phyloP scores from a whole-genome alignment of 2,888 invertebrate species.

The Metallyticus violacea region DNA sequence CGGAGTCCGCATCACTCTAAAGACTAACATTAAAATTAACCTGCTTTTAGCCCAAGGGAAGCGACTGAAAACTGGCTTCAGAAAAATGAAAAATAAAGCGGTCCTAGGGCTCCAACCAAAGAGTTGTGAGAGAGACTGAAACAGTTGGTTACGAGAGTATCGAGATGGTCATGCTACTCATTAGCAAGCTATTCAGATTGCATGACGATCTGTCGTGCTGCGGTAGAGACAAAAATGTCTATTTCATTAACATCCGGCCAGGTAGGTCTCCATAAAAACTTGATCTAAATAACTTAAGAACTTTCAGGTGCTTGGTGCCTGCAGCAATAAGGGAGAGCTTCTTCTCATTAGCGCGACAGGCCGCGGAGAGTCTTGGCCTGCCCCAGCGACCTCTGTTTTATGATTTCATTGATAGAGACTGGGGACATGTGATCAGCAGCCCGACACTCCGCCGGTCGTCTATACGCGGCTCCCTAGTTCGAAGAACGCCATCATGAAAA shows the following conservation, averaged over 20 bases:
- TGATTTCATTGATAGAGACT: no score
- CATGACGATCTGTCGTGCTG: background rate
- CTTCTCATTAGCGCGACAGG: no score
- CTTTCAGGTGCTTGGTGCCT: background rate
- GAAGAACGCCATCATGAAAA: no score
- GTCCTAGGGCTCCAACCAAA: background rate
- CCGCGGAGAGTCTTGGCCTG: no score
- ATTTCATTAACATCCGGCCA: background rate
- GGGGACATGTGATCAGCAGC: no score
- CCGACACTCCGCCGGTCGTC: no score
- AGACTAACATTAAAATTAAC: no score
- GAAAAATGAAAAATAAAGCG: no score
- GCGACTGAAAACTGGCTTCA: background rate
- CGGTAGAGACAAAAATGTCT: background rate
- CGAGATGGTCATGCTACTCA: background rate
- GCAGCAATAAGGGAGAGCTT: no score
- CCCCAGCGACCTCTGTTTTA: no score
- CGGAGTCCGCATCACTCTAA: no score
- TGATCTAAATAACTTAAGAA: background rate
- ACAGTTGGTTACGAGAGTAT: background rate
- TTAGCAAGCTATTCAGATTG: background rate
- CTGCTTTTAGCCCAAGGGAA: background rate
- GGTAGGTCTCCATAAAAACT: background rate
- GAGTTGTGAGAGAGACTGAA: background rate
- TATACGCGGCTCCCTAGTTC: no score